Percentiles rank a stretch among this genome's conserved stretches.
phyloP scores from a whole-genome alignment of 2,113 vertebrate species.

The Axis porcinus region DNA sequence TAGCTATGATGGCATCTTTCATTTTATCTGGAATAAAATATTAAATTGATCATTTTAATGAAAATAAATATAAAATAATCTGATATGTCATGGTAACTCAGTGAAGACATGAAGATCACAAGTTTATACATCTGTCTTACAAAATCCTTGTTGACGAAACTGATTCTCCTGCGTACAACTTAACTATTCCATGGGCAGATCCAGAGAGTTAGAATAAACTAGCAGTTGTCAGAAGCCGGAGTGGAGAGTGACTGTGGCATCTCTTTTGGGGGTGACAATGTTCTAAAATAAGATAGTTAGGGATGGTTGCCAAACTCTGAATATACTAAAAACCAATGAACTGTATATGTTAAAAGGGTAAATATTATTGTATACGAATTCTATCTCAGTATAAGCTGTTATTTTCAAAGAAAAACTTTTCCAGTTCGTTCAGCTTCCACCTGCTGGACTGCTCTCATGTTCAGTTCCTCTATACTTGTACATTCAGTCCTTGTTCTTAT shows the following conservation, averaged over 20 bases:
- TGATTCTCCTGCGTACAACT: neutral
- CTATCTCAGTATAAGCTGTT: neutral
- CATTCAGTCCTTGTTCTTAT: neutral
- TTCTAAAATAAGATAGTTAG: neutral
- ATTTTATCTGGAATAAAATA: constrained; percentile 89
- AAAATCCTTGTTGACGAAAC: constrained; percentile 1
- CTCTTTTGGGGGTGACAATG: rapidly evolving
- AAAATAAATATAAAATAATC: constrained; percentile 2
- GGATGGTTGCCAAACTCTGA: neutral
- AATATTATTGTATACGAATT: neutral
- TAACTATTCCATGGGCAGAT: neutral
- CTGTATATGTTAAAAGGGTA: neutral
- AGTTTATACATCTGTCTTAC: neutral
- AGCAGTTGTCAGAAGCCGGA: neutral
- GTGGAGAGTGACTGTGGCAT: neutral
- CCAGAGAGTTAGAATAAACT: neutral
- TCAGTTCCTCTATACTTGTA: neutral
- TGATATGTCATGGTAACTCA: neutral
- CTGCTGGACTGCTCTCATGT: neutral
- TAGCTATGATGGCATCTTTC: constrained; percentile 97
- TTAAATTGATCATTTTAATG: neutral
- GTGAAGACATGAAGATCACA: neutral
- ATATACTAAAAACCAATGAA: neutral
- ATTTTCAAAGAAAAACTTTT: neutral
- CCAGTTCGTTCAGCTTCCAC: neutral